phyloP scores from a whole-genome alignment of 2,888 invertebrate genomes.

The Drosophila glabriapex region DNA sequence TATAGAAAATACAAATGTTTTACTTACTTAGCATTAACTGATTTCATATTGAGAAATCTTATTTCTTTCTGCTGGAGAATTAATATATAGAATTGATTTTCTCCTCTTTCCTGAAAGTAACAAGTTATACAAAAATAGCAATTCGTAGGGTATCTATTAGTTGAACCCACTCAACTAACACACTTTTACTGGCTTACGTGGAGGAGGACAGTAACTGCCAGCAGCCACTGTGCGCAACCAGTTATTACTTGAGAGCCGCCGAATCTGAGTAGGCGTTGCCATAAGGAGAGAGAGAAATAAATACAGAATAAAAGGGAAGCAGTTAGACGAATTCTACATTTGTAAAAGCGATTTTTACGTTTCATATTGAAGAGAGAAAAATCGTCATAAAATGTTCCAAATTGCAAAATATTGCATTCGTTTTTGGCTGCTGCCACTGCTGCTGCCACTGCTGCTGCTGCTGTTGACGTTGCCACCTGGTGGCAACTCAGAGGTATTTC shows the following conservation, averaged over 20 bases:
- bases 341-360: conserved; percentile 24
- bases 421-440: neutral
- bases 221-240: conserved; percentile 29
- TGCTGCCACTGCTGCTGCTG: neutral
- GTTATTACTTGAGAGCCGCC: conserved; percentile 48
- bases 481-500: conserved; percentile 66
- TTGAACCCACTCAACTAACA: neutral
- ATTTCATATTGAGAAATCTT: neutral
- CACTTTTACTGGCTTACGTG: conserved; percentile 5
- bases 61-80: neutral
- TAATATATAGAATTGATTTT: rapidly evolving
- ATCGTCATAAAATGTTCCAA: conserved; percentile 55
- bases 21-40: neutral
- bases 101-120: no score
- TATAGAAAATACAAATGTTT: neutral
- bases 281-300: neutral
- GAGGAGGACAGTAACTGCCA: conserved; percentile 16
- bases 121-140: neutral
- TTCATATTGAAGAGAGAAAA: conserved; percentile 3
- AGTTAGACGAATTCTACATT: conserved; percentile 27
- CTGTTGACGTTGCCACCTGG: conserved; percentile 20
- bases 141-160: neutral
- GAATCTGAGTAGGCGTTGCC: conserved; percentile 42
- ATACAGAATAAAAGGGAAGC: neutral
- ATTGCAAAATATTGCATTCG: conserved; percentile 24